phyloP scores from a whole-genome alignment of 53 echinoderm and acorn worm species.

The Echinarachnius parma region DNA sequence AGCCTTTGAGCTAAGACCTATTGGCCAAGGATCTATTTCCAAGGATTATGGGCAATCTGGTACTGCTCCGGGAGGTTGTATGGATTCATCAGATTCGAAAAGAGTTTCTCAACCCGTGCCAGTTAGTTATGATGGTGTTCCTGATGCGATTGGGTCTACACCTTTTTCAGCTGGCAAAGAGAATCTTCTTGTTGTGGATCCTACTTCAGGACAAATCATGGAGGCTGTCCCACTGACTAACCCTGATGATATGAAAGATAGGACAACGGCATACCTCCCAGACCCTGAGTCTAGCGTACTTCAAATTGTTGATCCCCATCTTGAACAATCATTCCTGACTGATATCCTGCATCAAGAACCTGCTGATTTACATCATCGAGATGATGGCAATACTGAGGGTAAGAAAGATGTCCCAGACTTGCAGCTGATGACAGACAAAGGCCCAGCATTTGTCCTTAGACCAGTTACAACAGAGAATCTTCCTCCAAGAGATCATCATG shows the following conservation, averaged over 20 bases:
- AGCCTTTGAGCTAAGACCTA: not conserved
- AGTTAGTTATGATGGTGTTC: slow-evolving; percentile 12
- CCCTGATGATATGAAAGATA: slow-evolving; percentile 32
- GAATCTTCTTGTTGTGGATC: slow-evolving; percentile 15
- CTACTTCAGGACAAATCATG: slow-evolving; percentile 37
- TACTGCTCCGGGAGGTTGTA: too few relatives aligned
- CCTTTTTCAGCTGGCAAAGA: not conserved
- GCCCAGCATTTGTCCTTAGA: slow-evolving; percentile 67
- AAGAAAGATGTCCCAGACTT: slow-evolving; percentile 43
- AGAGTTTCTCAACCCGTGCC: too few relatives aligned
- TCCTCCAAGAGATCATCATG: too few relatives aligned
- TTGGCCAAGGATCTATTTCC: too few relatives aligned
- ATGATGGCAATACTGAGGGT: not conserved
- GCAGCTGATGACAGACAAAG: slow-evolving; percentile 70
- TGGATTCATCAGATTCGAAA: too few relatives aligned
- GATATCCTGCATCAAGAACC: not conserved
- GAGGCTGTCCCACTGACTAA: slow-evolving; percentile 52
- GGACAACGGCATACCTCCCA: not conserved
- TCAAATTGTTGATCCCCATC: slow-evolving; percentile 28
- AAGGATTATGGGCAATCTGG: too few relatives aligned
- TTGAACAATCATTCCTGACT: not conserved
- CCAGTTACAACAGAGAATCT: slow-evolving; percentile 55
- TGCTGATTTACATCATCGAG: not conserved
- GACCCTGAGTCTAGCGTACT: not conserved
- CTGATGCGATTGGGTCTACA: slow-evolving; percentile 9